Evolutionary conservation across 2,797 vertebrate genomes (phyloP).

Genomic region (Champsocephalus gunnari): DNA sequence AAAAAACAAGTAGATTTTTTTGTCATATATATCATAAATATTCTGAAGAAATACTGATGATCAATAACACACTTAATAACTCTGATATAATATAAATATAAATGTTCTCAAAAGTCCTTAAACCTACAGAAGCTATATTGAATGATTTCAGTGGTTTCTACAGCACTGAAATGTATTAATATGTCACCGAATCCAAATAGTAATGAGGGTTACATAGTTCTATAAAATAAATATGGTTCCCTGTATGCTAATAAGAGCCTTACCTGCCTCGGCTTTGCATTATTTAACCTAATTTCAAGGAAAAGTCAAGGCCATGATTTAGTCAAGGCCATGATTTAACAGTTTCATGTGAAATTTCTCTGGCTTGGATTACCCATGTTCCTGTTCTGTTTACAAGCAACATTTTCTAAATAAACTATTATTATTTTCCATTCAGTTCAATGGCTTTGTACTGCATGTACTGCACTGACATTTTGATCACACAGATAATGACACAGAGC

Average conservation of each 20-base stretch:
- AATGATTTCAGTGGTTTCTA: too few species aligned
- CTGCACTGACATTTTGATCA: background rate
- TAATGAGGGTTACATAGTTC: background rate
- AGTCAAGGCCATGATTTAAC: too few species aligned
- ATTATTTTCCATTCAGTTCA: background rate
- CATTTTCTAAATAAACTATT: background rate
- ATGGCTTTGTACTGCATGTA: background rate
- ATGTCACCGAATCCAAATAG: background rate
- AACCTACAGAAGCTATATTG: background rate
- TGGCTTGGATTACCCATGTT: constrained; percentile 5
- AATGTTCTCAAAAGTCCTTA: too few species aligned
- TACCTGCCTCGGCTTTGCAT: background rate
- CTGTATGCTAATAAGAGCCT: background rate
- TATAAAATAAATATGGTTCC: background rate
- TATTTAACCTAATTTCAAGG: background rate
- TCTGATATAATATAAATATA: background rate
- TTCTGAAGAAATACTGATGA: background rate
- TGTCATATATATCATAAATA: background rate
- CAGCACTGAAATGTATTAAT: background rate
- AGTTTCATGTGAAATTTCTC: background rate
- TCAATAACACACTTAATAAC: too few species aligned
- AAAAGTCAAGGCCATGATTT: too few species aligned
- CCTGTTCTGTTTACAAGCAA: background rate
- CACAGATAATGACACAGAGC: background rate
- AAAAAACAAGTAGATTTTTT: background rate